Percentiles rank a stretch among this genome's conserved stretches.
These are phyloP conservation scores for Brachionus calyciflorus DNA, from an alignment of 1,140 invertebrate species.

Conservation along the genomic window DNA sequence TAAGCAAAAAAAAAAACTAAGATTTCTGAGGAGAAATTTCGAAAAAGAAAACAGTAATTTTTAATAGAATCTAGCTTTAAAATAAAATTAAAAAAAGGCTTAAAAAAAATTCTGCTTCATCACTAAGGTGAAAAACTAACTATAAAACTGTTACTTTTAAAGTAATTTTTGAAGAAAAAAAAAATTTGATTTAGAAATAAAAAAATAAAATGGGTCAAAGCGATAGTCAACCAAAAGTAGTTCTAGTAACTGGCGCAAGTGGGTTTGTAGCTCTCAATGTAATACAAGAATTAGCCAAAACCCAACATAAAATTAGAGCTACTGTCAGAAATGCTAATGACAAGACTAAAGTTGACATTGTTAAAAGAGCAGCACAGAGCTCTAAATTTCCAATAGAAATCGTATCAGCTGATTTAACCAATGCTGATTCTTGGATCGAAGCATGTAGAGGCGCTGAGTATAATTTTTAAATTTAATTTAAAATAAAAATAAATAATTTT, in stretches of 20 bases:
- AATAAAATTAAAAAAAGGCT: no score
- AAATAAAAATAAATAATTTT: neutral
- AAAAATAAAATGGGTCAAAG: no score
- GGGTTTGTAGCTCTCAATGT: constrained; percentile 66
- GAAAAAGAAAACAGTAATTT: no score
- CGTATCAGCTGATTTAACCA: constrained; percentile 57
- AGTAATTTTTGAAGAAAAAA: no score
- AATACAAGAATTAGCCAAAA: constrained; percentile 62
- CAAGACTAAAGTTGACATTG: constrained; percentile 58
- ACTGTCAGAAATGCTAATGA: constrained; percentile 63
- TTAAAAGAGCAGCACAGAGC: constrained; percentile 59
- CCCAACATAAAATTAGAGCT: constrained; percentile 63
- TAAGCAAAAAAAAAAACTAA: no score
- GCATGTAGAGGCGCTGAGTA: constrained; percentile 63
- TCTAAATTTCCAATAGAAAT: constrained; percentile 61
- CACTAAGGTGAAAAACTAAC: no score
- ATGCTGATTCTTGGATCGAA: constrained; percentile 58
- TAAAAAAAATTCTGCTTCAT: no score
- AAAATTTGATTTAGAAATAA: no score
- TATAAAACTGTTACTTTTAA: no score
- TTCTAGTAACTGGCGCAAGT: constrained; percentile 66
- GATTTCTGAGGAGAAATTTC: no score
- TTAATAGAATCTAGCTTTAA: no score
- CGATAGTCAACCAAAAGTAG: no score
- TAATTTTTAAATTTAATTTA: neutral